Conservation (phyloP, 2,113 vertebrate species). For the Epinephelus moara region DNA sequence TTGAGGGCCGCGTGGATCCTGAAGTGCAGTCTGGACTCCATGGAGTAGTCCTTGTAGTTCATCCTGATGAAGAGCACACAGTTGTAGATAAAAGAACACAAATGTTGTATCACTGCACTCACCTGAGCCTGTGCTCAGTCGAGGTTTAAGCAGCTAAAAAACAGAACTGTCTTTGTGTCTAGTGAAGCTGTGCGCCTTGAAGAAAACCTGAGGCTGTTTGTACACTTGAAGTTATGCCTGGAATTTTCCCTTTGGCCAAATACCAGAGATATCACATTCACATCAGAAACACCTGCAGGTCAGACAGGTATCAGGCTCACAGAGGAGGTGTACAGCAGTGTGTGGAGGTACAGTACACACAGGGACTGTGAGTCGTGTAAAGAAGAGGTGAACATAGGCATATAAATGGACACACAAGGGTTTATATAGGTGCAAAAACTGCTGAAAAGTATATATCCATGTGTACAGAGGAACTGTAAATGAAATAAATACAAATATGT, state of each 20-base stretch:
- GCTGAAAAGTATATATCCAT: no score
- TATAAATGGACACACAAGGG: no score
- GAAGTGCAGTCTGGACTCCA: constrained; percentile 98
- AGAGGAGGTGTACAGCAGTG: not conserved
- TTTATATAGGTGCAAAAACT: no score
- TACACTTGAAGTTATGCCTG: not conserved
- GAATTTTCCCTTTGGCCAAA: not conserved
- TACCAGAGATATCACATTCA: not conserved
- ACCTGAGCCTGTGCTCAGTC: no score
- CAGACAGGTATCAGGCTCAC: not conserved
- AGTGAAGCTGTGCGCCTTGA: not conserved
- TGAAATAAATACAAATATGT: no score
- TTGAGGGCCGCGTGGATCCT: constrained; percentile 95
- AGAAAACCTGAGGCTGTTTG: not conserved
- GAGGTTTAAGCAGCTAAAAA: no score
- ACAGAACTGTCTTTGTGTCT: not conserved
- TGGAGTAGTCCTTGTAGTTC: constrained; percentile 98
- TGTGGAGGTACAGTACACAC: not conserved
- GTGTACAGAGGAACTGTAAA: no score
- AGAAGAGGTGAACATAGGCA: no score
- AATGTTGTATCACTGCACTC: no score
- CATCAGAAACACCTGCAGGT: not conserved
- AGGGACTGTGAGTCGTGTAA: no score
- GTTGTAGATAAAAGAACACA: no score
- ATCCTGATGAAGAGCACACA: constrained; percentile 81